Percentiles rank a stretch among this genome's conserved stretches.
These are phyloP conservation scores for Myxocyprinus asiaticus DNA, from an alignment of 2,113 vertebrate genomes.

Conservation along the genomic window DNA sequence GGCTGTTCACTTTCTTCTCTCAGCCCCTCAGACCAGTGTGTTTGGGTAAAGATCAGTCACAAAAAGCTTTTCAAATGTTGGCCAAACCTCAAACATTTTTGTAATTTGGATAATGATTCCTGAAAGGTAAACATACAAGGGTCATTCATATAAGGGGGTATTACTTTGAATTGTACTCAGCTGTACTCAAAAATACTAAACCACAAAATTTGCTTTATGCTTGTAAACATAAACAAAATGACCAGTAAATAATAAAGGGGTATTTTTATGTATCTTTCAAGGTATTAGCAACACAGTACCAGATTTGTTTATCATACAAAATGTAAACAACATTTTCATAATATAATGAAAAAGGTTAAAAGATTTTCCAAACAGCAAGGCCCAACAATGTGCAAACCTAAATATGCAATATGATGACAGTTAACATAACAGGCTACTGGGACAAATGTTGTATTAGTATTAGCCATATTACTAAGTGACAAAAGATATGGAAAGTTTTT, in stretches of 20 bases:
- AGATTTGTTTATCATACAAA: too few species aligned
- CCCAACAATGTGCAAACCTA: too few species aligned
- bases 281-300: neutral
- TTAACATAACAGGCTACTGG: too few species aligned
- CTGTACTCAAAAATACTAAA: too few species aligned
- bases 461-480: too few species aligned
- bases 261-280: too few species aligned
- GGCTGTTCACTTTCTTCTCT: constrained; percentile 10
- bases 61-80: neutral
- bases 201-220: neutral
- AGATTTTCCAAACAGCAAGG: too few species aligned
- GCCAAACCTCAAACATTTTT: constrained; percentile 1
- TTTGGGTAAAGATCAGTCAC: constrained; percentile 12
- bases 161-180: neutral
- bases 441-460: too few species aligned
- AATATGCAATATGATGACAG: too few species aligned
- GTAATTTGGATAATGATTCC: constrained; percentile 15
- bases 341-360: too few species aligned
- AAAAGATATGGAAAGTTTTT: too few species aligned
- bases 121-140: constrained; percentile 22
- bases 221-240: neutral
- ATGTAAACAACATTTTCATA: too few species aligned
- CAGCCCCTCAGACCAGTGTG: constrained; percentile 27
- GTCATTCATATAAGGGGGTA: neutral
- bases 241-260: neutral